Evolutionary conservation across 2,888 invertebrate genomes (phyloP), one percentile per base, ranked within the genome.

Genomic region (Chesias legatella): DNA sequence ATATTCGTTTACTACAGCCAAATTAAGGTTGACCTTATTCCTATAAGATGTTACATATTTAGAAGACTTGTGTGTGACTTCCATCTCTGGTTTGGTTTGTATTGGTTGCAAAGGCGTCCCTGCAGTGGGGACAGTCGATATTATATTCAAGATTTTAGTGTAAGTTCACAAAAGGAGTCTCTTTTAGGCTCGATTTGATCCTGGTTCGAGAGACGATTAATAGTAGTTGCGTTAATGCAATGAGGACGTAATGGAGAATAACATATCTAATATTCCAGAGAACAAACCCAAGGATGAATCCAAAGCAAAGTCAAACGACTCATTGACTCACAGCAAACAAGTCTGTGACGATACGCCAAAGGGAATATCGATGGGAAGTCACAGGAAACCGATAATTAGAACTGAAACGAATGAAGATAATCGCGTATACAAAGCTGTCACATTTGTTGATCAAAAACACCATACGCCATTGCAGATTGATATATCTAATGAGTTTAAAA

Each of bases 341-440:
- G 34, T 43, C 33, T 21, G 10, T 43, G 32, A 5, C 17, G 6
- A 43, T 48, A 42, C 35, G 8, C 49, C n/a, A n/a, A n/a, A n/a
- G n/a, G n/a, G n/a, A n/a, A n/a, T n/a, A n/a, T n/a, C n/a, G n/a
- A n/a, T n/a, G n/a, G n/a, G n/a, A n/a, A n/a, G 35, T 0, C 51
- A 51, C 31, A 55, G 60, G 10, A 69, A 58, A 37, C 72, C 74
- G 0, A 49, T 73, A 0, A 69, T 77, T 0, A 73, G 65, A 51
- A 77, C 79, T 0, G 34, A 28, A 5, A 10, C 43, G 23, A 48
- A 43, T 6, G 43, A 51, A 29, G 46, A 47, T 13, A 44, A 43
- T 31, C 34, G 40, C 11, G 40, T 66, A 0, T 78, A 60, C 41
- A 82, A 81, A 58, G 67, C 78, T 0, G 77, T 82, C 0, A 70